phyloP scores from a whole-genome alignment of 23 tunicate genomes.

The Oikopleura dioica region DNA sequence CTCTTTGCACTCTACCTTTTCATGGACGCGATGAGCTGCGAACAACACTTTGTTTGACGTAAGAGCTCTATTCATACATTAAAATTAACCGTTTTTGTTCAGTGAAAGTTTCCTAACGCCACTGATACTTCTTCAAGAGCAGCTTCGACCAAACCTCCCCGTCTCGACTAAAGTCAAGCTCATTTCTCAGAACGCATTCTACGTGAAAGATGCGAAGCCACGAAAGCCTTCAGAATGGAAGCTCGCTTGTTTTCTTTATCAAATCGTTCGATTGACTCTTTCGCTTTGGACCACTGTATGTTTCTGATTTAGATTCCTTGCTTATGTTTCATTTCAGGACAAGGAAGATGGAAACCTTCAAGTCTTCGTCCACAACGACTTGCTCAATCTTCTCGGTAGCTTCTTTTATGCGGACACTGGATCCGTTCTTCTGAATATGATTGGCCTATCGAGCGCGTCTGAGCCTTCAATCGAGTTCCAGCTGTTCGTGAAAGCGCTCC shows the following conservation, averaged over 20 bases:
- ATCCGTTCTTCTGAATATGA: not conserved
- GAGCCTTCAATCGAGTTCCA: not conserved
- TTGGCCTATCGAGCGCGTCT: not conserved
- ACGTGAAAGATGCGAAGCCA: not conserved
- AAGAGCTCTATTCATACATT: no score
- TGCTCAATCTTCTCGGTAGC: not conserved
- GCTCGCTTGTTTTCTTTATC: not conserved
- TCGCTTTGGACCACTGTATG: not conserved
- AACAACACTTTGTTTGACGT: not conserved
- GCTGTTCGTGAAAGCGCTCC: not conserved
- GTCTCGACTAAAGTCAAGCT: not conserved
- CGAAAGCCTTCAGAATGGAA: no score
- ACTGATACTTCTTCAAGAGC: not conserved
- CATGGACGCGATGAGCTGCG: not conserved
- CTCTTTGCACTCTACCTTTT: not conserved
- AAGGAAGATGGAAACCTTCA: not conserved
- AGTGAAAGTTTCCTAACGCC: not conserved
- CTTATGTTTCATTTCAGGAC: not conserved
- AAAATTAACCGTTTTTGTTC: no score
- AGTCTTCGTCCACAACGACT: not conserved
- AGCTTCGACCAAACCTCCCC: not conserved
- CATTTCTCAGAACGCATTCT: not conserved
- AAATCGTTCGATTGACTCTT: not conserved
- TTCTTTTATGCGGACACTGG: not conserved
- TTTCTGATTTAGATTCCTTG: not conserved